Conservation (phyloP, 2,113 vertebrate genomes). For the Prietella phreatophila region DNA sequence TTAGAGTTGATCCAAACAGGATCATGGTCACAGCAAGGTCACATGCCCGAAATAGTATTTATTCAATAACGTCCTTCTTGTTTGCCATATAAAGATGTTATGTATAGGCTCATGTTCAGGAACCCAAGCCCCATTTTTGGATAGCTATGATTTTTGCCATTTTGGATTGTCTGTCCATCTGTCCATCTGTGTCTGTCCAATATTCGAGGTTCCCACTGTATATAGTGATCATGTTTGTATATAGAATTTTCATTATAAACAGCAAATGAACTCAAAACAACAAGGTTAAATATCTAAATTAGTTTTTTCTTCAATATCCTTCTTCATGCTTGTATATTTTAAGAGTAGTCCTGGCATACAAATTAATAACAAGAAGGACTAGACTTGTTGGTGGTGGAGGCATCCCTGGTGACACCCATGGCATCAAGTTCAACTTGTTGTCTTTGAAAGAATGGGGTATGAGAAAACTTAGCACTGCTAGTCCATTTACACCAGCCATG, state of each 20-base stretch:
- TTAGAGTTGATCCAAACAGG: background rate
- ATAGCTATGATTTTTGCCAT: background rate
- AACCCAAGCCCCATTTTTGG: background rate
- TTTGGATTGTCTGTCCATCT: background rate
- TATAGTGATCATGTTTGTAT: background rate
- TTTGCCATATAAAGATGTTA: background rate
- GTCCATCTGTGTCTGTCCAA: background rate
- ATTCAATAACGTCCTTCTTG: background rate
- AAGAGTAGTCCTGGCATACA: background rate
- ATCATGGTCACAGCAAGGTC: background rate
- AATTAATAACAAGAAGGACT: background rate
- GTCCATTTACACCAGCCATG: background rate
- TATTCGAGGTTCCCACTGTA: background rate
- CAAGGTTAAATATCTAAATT: background rate
- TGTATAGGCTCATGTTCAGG: background rate
- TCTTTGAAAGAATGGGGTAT: background rate
- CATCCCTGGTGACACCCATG: background rate
- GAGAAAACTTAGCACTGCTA: background rate
- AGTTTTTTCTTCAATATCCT: background rate
- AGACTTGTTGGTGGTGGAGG: background rate
- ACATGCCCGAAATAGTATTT: background rate
- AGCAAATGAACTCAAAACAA: background rate
- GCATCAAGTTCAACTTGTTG: background rate
- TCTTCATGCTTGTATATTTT: background rate
- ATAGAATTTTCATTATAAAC: too few species aligned